Percentiles rank a stretch among this genome's conserved stretches.
Evolutionary conservation across 92 coral and sea anemone genomes (phyloP).

Genomic region (Meandrina meandrites): DNA sequence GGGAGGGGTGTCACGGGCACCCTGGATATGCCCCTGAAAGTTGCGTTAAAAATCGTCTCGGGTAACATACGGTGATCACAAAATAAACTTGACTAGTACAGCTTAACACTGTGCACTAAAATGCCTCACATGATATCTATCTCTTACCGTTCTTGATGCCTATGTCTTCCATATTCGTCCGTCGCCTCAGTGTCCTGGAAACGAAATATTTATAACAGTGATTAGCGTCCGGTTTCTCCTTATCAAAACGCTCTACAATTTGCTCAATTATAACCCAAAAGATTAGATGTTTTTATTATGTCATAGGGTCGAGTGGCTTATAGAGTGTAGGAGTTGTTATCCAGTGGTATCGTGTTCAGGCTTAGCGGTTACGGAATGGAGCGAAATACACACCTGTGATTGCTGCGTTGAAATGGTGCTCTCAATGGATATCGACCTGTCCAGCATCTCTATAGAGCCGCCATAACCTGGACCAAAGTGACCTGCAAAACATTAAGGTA

Average conservation of each 20-base stretch:
- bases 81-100: too few species aligned
- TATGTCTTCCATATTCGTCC: conserved; percentile 29
- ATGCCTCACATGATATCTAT: too few species aligned
- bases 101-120: too few species aligned
- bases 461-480: not conserved
- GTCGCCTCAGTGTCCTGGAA: conserved; percentile 17
- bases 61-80: too few species aligned
- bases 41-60: too few species aligned
- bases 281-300: not conserved
- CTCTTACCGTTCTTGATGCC: conserved; percentile 28
- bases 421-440: conserved; percentile 26
- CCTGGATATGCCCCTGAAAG: too few species aligned
- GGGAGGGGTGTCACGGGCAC: too few species aligned
- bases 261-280: not conserved
- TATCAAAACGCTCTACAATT: too few species aligned
- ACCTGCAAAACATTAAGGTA: conserved; percentile 4
- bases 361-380: not conserved
- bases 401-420: conserved; percentile 17
- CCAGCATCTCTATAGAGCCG: conserved; percentile 33
- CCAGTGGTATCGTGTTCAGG: too few species aligned
- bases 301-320: too few species aligned
- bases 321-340: too few species aligned
- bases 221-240: not conserved
- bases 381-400: conserved; percentile 15
- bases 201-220: not conserved